These are phyloP conservation scores for Gymnocypris eckloni DNA, from an alignment of 2,797 vertebrate genomes.

Conservation along the genomic window DNA sequence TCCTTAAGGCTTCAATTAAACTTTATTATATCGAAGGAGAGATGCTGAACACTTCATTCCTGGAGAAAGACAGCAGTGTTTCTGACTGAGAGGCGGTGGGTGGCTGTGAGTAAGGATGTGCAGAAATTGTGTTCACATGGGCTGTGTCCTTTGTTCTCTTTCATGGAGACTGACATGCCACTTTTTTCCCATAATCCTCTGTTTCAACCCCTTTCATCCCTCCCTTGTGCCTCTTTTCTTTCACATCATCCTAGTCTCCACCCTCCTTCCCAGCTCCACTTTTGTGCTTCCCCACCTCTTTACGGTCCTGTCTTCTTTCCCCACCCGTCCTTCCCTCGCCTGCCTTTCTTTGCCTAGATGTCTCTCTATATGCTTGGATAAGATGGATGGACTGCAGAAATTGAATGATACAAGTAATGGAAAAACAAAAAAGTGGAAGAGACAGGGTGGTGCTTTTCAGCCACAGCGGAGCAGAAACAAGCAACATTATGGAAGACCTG, in stretches of 20 bases:
- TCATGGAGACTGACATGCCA: not conserved
- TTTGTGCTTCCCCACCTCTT: not conserved
- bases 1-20: conserved; percentile 19
- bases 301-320: conserved; percentile 6
- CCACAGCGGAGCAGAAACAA: not conserved
- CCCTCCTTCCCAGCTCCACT: not conserved
- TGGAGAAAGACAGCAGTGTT: conserved; percentile 17
- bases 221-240: not conserved
- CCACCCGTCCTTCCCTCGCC: not conserved
- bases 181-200: conserved; percentile 9
- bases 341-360: not conserved
- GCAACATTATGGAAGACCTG: not conserved
- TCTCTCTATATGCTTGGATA: not conserved
- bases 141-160: conserved; percentile 31
- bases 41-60: conserved; percentile 16
- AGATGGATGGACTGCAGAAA: conserved; percentile 16
- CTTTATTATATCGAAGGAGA: conserved; percentile 4
- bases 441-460: not conserved
- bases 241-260: not conserved
- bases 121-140: conserved; percentile 40
- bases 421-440: conserved; percentile 2
- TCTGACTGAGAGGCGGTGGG: not conserved
- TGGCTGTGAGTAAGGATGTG: conserved; percentile 22
- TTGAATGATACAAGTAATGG: not conserved
- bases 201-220: conserved; percentile 5